These are phyloP conservation scores for Glandiceps talaboti DNA, from an alignment of 53 echinoderm and acorn worm genomes.

Conservation along the genomic window DNA sequence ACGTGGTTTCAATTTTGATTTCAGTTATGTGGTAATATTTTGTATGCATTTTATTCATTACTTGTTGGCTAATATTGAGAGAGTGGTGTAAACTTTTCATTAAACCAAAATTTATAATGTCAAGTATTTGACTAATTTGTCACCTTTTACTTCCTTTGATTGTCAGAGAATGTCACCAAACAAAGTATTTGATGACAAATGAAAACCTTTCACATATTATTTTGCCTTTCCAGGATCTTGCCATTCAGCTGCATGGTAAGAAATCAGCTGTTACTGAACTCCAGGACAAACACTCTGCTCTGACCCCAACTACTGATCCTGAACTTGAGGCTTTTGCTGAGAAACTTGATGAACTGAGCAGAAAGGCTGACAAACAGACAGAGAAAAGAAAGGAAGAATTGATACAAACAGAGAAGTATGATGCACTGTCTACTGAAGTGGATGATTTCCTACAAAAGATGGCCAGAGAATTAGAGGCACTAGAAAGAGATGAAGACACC, in stretches of 20 bases:
- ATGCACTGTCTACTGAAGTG: constrained; percentile 14
- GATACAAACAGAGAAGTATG: constrained; percentile 26
- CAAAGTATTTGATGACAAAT: too few species aligned
- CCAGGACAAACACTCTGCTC: background rate
- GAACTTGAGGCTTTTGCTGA: background rate
- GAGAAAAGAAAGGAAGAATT: constrained; percentile 21
- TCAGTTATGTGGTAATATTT: too few species aligned
- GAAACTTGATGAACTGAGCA: constrained; percentile 3
- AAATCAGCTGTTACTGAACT: background rate
- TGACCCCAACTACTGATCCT: background rate
- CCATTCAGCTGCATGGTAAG: background rate
- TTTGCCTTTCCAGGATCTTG: background rate
- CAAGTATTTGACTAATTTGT: too few species aligned
- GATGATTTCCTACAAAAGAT: constrained; percentile 20
- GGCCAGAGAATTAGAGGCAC: constrained; percentile 16
- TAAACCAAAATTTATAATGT: too few species aligned
- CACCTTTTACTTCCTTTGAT: too few species aligned
- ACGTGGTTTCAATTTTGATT: too few species aligned
- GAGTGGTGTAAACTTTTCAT: too few species aligned
- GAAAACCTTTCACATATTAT: too few species aligned
- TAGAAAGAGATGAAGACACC: constrained; percentile 35
- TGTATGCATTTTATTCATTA: too few species aligned
- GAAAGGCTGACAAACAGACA: constrained; percentile 15
- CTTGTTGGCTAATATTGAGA: too few species aligned
- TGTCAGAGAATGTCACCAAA: too few species aligned